Evolutionary conservation across 1,140 invertebrate species (phyloP).

Genomic region (Planococcus citri): DNA sequence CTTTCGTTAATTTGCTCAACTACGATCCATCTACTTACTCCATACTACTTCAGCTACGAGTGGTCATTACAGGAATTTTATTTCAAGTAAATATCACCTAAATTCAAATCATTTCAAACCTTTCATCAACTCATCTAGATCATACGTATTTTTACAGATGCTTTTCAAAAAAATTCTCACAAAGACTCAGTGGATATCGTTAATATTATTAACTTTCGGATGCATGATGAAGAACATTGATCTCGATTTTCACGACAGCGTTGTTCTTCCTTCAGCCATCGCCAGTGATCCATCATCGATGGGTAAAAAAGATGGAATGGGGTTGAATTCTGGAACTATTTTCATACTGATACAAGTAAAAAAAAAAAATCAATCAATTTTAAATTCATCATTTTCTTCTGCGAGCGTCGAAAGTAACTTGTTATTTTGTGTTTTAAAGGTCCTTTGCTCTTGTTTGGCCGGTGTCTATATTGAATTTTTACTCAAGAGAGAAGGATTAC

Average conservation of each 20-base stretch:
- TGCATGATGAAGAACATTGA: conserved; percentile 85
- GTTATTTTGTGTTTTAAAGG: conserved; percentile 37
- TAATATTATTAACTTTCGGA: conserved; percentile 71
- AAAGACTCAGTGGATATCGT: conserved; percentile 75
- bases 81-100: conserved; percentile 61
- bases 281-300: neutral
- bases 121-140: no score
- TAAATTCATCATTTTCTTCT: neutral
- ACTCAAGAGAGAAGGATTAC: conserved; percentile 65
- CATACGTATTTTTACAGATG: conserved; percentile 41
- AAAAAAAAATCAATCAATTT: no score
- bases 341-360: neutral
- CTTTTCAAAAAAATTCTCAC: conserved; percentile 77
- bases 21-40: conserved; percentile 94
- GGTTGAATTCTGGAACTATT: neutral
- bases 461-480: conserved; percentile 95
- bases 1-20: conserved; percentile 75
- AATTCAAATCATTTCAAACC: no score
- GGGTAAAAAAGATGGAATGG: neutral
- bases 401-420: neutral
- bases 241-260: conserved; percentile 34
- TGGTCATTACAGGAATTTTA: conserved; percentile 80
- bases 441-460: conserved; percentile 83
- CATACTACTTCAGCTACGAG: conserved; percentile 79
- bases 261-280: neutral